Evolutionary conservation across 1,140 invertebrate species (phyloP), one percentile per base, ranked within the genome.

Genomic region (Antheraea mylitta): DNA sequence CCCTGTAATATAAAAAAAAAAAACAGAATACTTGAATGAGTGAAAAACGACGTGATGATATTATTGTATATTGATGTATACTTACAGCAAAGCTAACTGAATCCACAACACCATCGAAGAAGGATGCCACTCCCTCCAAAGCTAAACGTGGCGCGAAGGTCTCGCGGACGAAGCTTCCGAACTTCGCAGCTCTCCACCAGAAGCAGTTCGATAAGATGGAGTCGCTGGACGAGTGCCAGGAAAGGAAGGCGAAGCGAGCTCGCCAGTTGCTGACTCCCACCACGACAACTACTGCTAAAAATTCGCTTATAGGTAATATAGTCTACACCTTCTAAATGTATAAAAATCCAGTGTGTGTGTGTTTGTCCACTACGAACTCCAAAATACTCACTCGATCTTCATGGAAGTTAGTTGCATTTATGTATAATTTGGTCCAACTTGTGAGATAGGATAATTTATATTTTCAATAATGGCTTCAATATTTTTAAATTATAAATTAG

Each of bases 181-280:
- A 95, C 85, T 96, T 96, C 73, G 91, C 93, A 6, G 92, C 93
- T 7, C 93, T 96, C 53, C 95, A 96, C 75, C 89, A 94, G 73
- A 93, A 93, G 75, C 92, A 93, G 61, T 95, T 95, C 73, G 89
- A 89, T 6, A 93, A 93, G 77, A 94, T 95, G 94, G 95, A 95
- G 82, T 95, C 94, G 48, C 71, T 95, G 13, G 88, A 93, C 30
- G 94, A 95, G 79, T 93, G 93, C 70, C 89, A 94, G 64, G 82
- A 85, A 78, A 82, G 92, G 71, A 94, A 90, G 83, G 93, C 92
- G 53, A 89, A 86, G 72, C 93, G 92, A 7, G 93, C 93, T 7
- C 87, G 80, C 58, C 81, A 86, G 38, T 74, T 94, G 64, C 80
- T 91, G 8, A 86, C 83, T 6, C 81, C 36, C 42, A 80, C 38